Conservation (phyloP, 2,888 invertebrate genomes). For the Ischnus inquisitorius region DNA sequence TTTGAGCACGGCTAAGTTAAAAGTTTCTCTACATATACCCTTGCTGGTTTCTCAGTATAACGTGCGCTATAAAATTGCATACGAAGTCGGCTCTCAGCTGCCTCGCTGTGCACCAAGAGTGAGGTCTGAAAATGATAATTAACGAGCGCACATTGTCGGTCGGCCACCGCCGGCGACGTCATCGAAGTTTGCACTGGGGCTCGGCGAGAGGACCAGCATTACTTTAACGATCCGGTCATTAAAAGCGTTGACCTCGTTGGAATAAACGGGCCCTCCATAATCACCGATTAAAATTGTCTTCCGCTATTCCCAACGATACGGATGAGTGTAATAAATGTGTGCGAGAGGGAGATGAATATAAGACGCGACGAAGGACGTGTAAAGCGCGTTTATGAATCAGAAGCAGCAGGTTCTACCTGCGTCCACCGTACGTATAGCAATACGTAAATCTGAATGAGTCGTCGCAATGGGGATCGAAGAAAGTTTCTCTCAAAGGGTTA, state of each 20-base stretch:
- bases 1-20: slow-evolving; percentile 17
- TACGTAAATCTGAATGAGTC: slow-evolving; percentile 44
- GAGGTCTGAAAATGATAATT: slow-evolving; percentile 73
- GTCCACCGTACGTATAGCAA: not conserved
- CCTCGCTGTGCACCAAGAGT: not conserved
- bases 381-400: not conserved
- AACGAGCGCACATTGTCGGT: slow-evolving; percentile 68
- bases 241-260: slow-evolving; percentile 70
- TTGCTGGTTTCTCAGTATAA: slow-evolving; percentile 63
- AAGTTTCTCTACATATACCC: slow-evolving; percentile 34
- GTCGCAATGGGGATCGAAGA: slow-evolving; percentile 42
- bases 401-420: slow-evolving; percentile 62
- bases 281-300: slow-evolving; percentile 64
- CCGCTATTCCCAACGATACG: slow-evolving; percentile 31
- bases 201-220: slow-evolving; percentile 47
- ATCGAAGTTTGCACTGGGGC: slow-evolving; percentile 31
- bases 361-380: slow-evolving; percentile 27
- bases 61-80: not conserved
- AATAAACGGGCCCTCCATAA: slow-evolving; percentile 44
- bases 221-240: slow-evolving; percentile 71
- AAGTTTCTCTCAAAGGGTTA: slow-evolving; percentile 63
- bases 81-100: slow-evolving; percentile 23
- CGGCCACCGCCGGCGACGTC: slow-evolving; percentile 39
- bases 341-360: slow-evolving; percentile 11
- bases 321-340: slow-evolving; percentile 11